These are phyloP conservation scores for Melanostigma gelatinosum DNA, from an alignment of 2,113 vertebrate genomes.

Conservation along the genomic window DNA sequence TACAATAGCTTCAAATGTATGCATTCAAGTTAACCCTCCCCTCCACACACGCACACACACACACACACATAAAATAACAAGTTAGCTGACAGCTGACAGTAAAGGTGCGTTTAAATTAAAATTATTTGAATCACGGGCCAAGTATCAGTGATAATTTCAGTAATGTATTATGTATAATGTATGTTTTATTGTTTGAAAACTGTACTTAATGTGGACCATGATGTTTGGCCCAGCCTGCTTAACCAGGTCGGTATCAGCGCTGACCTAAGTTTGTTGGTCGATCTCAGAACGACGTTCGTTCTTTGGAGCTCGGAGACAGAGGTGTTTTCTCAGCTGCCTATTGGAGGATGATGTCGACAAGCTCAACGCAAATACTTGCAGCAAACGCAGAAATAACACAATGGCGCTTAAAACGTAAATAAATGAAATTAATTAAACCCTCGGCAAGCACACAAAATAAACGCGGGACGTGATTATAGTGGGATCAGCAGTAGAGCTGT, in stretches of 20 bases:
- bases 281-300: neutral
- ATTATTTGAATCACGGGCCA: too few species aligned
- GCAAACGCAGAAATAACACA: neutral
- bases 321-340: neutral
- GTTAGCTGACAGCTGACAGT: too few species aligned
- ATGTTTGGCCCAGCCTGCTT: neutral
- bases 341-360: neutral
- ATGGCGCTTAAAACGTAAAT: neutral
- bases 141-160: too few species aligned
- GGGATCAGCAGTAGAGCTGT: neutral
- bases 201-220: neutral
- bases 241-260: neutral
- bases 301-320: neutral
- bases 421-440: neutral
- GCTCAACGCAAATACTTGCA: neutral
- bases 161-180: too few species aligned
- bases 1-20: too few species aligned
- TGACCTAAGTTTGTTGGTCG: neutral
- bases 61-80: too few species aligned
- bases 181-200: too few species aligned
- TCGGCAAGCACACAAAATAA: neutral
- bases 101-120: too few species aligned
- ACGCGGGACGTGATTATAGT: neutral
- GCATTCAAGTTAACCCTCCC: too few species aligned
- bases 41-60: too few species aligned